Evolutionary conservation across 2,797 vertebrate species (phyloP).

Genomic region (Helicolenus hilgendorfi): DNA sequence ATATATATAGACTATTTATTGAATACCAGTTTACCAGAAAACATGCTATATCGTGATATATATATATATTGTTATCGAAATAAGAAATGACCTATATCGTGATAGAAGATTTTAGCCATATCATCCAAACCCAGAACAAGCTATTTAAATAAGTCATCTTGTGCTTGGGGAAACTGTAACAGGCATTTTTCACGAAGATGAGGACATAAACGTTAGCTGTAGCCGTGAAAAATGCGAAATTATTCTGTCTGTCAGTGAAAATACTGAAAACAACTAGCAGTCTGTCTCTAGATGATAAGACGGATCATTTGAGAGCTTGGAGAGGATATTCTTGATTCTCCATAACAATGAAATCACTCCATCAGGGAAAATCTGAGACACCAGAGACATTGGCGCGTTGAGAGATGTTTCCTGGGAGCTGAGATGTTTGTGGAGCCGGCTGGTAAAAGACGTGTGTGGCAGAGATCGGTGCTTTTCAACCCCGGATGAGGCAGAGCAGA

Average conservation of each 20-base stretch:
- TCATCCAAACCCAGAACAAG: neutral
- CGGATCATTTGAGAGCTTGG: slow-evolving; percentile 16
- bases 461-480: slow-evolving; percentile 46
- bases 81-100: no score
- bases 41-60: no score
- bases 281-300: slow-evolving; percentile 8
- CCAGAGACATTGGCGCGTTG: neutral
- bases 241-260: slow-evolving; percentile 16
- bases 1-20: no score
- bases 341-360: slow-evolving; percentile 35
- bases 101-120: no score
- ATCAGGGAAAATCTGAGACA: slow-evolving; percentile 35
- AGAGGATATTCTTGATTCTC: slow-evolving; percentile 25
- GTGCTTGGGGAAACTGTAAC: neutral
- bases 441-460: slow-evolving; percentile 56
- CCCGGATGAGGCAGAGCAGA: slow-evolving; percentile 41
- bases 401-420: slow-evolving; percentile 42
- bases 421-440: slow-evolving; percentile 46
- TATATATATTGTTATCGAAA: no score
- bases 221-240: neutral
- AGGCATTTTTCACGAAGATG: neutral
- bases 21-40: no score
- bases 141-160: neutral
- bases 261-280: neutral
- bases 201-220: neutral